A percentile compares a stretch with the other conserved stretches of the same genome.
These are phyloP conservation scores for Tapirus indicus DNA, from an alignment of 2,797 vertebrate genomes.

Conservation along the genomic window DNA sequence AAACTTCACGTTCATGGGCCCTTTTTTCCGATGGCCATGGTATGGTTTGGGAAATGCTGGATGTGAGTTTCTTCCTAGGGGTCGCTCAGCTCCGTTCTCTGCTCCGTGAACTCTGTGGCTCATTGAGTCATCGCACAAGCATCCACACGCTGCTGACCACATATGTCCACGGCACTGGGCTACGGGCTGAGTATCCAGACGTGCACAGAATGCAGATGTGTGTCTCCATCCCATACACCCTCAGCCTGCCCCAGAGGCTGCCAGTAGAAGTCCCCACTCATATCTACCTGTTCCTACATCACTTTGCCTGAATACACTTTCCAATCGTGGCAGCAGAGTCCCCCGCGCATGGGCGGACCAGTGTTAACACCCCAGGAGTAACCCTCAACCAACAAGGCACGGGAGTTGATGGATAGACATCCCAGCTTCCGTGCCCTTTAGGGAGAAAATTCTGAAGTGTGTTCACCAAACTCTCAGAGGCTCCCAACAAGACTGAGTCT, in stretches of 20 bases:
- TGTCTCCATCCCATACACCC: fast-evolving
- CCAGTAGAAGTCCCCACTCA: not conserved
- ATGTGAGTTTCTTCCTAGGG: not conserved
- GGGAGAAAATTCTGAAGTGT: not conserved
- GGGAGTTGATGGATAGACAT: not conserved
- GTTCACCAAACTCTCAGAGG: not conserved
- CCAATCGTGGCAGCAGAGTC: not conserved
- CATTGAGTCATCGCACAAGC: not conserved
- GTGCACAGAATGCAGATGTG: not conserved
- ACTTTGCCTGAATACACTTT: not conserved
- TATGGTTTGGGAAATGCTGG: not conserved
- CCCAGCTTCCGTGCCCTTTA: not conserved
- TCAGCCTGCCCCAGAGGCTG: not conserved
- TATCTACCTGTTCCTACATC: not conserved
- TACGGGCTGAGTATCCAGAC: not conserved
- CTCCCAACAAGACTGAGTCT: not conserved
- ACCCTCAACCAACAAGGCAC: not conserved
- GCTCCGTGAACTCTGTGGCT: not conserved
- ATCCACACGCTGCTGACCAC: too few species aligned
- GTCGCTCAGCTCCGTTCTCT: not conserved
- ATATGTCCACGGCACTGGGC: not conserved
- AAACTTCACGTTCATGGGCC: too few species aligned
- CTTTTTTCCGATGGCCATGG: not conserved
- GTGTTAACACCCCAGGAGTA: not conserved
- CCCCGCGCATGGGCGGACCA: not conserved